A percentile compares a stretch with the other conserved stretches of the same genome.
These are phyloP conservation scores for Galeruca laticollis DNA, from an alignment of 2,888 invertebrate genomes.

Conservation along the genomic window DNA sequence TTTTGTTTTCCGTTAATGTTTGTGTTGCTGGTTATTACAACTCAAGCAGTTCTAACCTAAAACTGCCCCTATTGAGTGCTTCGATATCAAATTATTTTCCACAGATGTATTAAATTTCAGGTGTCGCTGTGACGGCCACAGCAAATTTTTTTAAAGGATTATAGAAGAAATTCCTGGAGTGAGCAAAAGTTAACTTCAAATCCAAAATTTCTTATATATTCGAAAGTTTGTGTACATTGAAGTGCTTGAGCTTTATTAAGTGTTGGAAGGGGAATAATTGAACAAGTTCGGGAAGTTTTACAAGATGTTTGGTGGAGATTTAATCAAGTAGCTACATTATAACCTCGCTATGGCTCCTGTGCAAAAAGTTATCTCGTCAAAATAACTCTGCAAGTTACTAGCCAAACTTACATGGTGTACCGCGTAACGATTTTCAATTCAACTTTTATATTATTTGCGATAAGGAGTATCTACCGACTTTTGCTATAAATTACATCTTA, in stretches of 20 bases:
- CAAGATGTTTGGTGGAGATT: constrained; percentile 48
- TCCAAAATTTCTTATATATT: constrained; percentile 25
- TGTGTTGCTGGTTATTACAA: too few species aligned
- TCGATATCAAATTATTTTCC: too few species aligned
- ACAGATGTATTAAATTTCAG: too few species aligned
- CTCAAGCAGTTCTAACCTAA: too few species aligned
- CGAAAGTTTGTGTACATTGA: constrained; percentile 44
- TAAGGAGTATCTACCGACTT: constrained; percentile 28
- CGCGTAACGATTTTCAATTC: constrained; percentile 25
- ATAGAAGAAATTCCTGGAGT: too few species aligned
- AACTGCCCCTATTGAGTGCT: too few species aligned
- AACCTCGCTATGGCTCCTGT: constrained; percentile 26
- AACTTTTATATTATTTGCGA: constrained; percentile 32
- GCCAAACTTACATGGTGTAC: constrained; percentile 8
- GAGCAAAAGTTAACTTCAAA: constrained; percentile 10
- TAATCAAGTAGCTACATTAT: constrained; percentile 50
- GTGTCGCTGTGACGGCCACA: too few species aligned
- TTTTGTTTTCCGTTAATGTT: too few species aligned
- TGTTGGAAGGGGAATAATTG: constrained; percentile 49
- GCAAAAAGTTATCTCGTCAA: constrained; percentile 41
- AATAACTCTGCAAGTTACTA: constrained; percentile 31
- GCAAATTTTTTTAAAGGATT: too few species aligned
- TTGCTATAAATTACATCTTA: constrained; percentile 26
- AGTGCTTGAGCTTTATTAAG: constrained; percentile 47
- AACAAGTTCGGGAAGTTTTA: constrained; percentile 49